Percentiles rank a stretch among this genome's conserved stretches.
These are phyloP conservation scores for Knipowitschia caucasica DNA, from an alignment of 2,797 vertebrate species.

Conservation along the genomic window DNA sequence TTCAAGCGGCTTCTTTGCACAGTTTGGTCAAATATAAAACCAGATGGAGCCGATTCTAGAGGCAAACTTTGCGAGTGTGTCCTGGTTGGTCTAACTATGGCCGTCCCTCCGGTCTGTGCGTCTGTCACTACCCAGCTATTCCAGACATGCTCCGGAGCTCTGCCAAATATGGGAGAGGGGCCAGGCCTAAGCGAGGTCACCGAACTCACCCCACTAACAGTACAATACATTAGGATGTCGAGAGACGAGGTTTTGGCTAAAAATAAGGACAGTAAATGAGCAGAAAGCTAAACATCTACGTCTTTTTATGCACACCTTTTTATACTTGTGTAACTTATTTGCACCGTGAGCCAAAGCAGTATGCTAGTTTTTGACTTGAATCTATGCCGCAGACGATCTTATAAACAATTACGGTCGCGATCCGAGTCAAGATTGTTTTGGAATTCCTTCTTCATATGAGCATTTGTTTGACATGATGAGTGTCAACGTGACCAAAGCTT, in stretches of 20 bases:
- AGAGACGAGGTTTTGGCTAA: neutral
- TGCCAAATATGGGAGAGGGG: constrained; percentile 82
- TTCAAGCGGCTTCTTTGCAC: constrained; percentile 21
- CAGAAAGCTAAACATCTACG: too few species aligned
- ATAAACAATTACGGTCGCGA: too few species aligned
- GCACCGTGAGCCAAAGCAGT: too few species aligned
- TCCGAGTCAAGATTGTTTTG: too few species aligned
- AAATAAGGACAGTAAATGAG: neutral
- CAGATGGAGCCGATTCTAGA: neutral
- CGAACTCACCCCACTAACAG: constrained; percentile 38
- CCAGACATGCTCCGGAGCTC: constrained; percentile 75
- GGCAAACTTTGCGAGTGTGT: neutral
- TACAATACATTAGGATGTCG: constrained; percentile 14
- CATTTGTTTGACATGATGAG: too few species aligned
- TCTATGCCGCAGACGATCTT: too few species aligned
- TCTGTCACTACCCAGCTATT: constrained; percentile 68
- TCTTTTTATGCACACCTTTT: too few species aligned
- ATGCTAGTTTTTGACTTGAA: too few species aligned
- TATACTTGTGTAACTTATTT: too few species aligned
- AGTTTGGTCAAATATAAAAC: neutral
- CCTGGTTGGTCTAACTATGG: constrained; percentile 9
- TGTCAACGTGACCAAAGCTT: neutral
- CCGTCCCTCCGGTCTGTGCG: constrained; percentile 31
- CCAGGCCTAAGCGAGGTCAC: constrained; percentile 68
- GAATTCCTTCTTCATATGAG: too few species aligned